Base-by-base conservation (phyloP, 2,888 invertebrate species). In the Mamestra brassicae region DNA sequence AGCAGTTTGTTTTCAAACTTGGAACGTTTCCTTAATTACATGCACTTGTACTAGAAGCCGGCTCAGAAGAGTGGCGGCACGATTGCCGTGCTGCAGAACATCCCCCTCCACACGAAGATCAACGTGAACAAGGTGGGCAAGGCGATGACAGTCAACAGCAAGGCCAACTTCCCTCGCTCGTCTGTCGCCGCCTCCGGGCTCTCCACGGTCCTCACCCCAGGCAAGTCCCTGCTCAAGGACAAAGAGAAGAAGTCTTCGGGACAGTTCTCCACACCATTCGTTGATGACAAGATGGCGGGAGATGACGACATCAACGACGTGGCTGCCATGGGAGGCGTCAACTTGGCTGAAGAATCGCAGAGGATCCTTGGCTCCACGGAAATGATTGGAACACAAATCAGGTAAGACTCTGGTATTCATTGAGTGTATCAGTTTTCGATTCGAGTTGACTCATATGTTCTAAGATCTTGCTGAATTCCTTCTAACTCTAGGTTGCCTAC, bases 281-380 rank as follows among this genome's bases (percentile, higher is more conserved):
- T 88, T 0, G 95, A 97, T 91, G 97, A 96, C 93, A 97, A 96
- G 92, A 97, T 95, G 95, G 97, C 97, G 80, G 99, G 98, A 61
- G 99, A 99, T 90, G 99, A 99, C 92, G 99, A 99, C 93, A 99
- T 99, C 90, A 99, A 99, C 92, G 99, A 99, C 96, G 99, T 99
- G 17, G 99, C 99, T 50, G 99, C 99, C 13, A 99, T 99, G 99
- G 99, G 99, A 82, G 99, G 99, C 68, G 99, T 99, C 72, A 99
- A 99, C 96, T 97, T 99, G 89, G 98, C 98, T 0, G 99, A 99
- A 95, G 99, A 99, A 95, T 98, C 98, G 55, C 99, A 99, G 93
- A 98, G 99, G 93, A 99, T 99, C 90, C 97, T 99, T 78, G 99
- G 99, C 17, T 98, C 98, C 26, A 98, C 98, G 3, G 98, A 99